Percentiles rank a stretch among this genome's conserved stretches.
phyloP scores from a whole-genome alignment of 1,140 invertebrate species.

The Drosophila elegans region DNA sequence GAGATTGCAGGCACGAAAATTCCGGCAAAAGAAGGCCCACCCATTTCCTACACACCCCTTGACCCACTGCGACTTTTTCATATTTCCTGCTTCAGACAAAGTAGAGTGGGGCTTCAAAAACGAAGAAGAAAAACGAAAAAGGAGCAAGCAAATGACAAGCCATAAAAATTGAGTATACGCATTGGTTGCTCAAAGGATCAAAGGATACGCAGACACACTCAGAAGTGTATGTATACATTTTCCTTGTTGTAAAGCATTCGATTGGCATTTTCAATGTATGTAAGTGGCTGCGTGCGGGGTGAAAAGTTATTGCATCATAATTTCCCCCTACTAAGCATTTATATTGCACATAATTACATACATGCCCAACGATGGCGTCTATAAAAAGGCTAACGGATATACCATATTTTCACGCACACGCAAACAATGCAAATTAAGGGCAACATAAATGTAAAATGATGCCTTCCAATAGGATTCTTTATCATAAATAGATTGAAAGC shows the following conservation, averaged over 20 bases:
- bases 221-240: constrained; percentile 1
- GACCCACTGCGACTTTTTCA: constrained; percentile 45
- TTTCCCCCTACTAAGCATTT: constrained; percentile 62
- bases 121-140: background rate
- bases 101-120: constrained; percentile 23
- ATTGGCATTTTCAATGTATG: constrained; percentile 56
- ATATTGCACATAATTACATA: constrained; percentile 65
- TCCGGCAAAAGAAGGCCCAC: constrained; percentile 24
- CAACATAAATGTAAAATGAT: constrained; percentile 11
- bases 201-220: constrained; percentile 24
- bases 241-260: constrained; percentile 26
- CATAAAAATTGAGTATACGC: constrained; percentile 80
- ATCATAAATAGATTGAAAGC: background rate
- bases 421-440: constrained; percentile 41
- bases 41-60: constrained; percentile 37
- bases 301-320: constrained; percentile 71
- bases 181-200: constrained; percentile 76
- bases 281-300: constrained; percentile 44
- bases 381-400: constrained; percentile 43
- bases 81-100: constrained; percentile 58
- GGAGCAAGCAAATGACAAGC: constrained; percentile 67
- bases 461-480: background rate
- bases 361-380: constrained; percentile 28
- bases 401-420: constrained; percentile 24
- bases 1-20: constrained; percentile 70